These are phyloP conservation scores for Acrocephalus scirpaceus DNA, from an alignment of 2,797 vertebrate species.

Conservation along the genomic window DNA sequence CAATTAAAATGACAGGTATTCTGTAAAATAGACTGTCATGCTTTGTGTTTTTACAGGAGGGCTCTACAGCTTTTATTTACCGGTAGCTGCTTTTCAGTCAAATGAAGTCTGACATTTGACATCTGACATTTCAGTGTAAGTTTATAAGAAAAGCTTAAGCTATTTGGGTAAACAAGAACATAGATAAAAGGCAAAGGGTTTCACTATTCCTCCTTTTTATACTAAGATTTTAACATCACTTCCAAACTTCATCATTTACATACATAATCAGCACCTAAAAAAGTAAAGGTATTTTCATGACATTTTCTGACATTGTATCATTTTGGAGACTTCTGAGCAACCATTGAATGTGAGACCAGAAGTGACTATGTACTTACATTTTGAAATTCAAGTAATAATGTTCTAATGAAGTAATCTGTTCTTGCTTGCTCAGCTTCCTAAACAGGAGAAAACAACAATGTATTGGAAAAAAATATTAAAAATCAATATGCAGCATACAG, in stretches of 20 bases:
- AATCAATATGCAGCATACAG: background rate
- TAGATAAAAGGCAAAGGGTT: background rate
- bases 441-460: constrained; percentile 51
- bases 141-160: background rate
- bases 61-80: background rate
- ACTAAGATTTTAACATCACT: background rate
- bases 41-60: background rate
- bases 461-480: background rate
- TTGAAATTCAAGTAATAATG: constrained; percentile 88
- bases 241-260: background rate
- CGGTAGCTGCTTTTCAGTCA: background rate
- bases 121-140: background rate
- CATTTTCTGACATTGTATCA: background rate
- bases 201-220: background rate
- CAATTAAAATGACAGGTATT: background rate
- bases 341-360: background rate
- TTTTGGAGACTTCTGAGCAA: background rate
- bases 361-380: constrained; percentile 81
- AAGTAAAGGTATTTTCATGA: background rate
- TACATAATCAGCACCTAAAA: background rate
- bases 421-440: constrained; percentile 93
- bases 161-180: background rate
- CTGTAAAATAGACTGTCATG: background rate
- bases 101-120: background rate
- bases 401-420: constrained; percentile 93